Base-by-base conservation (phyloP, 2,888 invertebrate genomes). In the Dicranocentrus wangi region DNA sequence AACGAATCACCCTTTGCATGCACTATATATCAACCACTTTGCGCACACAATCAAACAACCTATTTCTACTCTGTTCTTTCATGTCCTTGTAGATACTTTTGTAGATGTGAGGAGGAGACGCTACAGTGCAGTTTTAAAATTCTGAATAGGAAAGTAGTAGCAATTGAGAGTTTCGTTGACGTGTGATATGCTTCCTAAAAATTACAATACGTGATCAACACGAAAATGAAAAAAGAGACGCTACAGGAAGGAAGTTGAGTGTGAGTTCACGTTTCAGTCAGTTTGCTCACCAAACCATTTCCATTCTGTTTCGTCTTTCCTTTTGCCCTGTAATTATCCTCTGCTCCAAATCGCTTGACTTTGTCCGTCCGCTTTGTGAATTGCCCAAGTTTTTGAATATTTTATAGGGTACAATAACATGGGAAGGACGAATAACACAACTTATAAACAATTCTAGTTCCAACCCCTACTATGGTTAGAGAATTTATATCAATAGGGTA, bases 371-470 rank as follows among this genome's bases (percentile, higher is more conserved):
- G 19, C 28, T 66, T 39, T 42, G 27, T 47, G 17, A 73, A 43
- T 39, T 73, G 73, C 8, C 65, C 53, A 58, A 8, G 21, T 73
- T 73, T 65, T 73, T 73, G 73, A 73, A 73, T 73, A 65, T 65
- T 73, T 73, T 65, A 73, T 73, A 5, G 65, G 15, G 65, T 10
- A 32, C 47, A 51, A 51, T 7, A 7, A 17, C 51, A 51, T 39
- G 39, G 39, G 39, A 39, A 13, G n/a, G n/a, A n/a, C n/a, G n/a
- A n/a, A n/a, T n/a, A n/a, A n/a, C n/a, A n/a, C n/a, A n/a, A n/a
- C n/a, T n/a, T n/a, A n/a, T n/a, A n/a, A n/a, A n/a, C n/a, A n/a
- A n/a, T n/a, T n/a, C n/a, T n/a, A n/a, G n/a, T n/a, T n/a, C n/a
- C n/a, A n/a, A n/a, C n/a, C n/a, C n/a, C n/a, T n/a, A n/a, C n/a